Base-by-base conservation (phyloP, 2,113 vertebrate genomes). In the Pteronura brasiliensis region DNA sequence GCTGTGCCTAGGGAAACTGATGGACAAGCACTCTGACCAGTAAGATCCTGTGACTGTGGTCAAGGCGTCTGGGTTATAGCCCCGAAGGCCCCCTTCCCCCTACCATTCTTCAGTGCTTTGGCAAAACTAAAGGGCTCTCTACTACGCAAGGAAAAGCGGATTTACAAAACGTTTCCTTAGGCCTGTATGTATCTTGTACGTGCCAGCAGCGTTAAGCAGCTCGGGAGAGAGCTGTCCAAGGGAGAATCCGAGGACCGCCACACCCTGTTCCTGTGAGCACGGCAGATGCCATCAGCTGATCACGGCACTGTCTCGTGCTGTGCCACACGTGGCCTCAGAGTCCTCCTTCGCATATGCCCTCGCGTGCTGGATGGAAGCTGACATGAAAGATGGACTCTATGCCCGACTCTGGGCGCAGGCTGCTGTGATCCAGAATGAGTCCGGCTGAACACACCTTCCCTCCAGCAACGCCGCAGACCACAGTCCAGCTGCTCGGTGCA, bases 141-240 rank as follows among this genome's bases (percentile, higher is more conserved):
- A 52, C 27, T 44, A 84, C 6, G 6, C 21, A 71, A 83, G 49
- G 27, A 63, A 83, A 86, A 93, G 6, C 17, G 3, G 9, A 79
- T 55, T 87, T 94, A 85, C 27, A 89, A 61, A 52, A 84, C 69
- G 18, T 61, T 20, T 69, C 12, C 59, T 44, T n/a, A 63, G 55
- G 79, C 36, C 31, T 18, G 14, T 17, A 11, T n/a, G n/a, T n/a
- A 15, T 74, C 52, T 86, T 84, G n/a, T 34, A 79, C 52, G 52
- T 2, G 1, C 74, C 27, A 83, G 81, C 0, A 90, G 77, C 13
- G 14, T 80, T 47, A 89, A 47, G 63, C 77, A 95, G 80, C 52
- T 15, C 4, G 0, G 36, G 42, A 31, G 84, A 69, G 57, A 42
- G 42, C 11, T 87, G 69, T 21, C 72, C 44, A 71, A 61, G 23